Conservation (phyloP, 2,888 invertebrate species). For the Tachina lurida region DNA sequence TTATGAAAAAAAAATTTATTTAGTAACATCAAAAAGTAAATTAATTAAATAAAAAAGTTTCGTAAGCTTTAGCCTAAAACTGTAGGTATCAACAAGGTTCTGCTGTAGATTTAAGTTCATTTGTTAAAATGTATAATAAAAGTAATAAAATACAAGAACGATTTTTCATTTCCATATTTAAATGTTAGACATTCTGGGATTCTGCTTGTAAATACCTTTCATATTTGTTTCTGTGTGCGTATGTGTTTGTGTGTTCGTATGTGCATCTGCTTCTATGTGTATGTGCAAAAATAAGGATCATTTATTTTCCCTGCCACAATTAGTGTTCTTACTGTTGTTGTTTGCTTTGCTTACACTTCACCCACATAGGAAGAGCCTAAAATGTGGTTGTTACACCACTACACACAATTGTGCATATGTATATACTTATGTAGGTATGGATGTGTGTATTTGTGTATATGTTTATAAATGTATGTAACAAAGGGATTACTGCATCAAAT, state of each 20-base stretch:
- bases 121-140: background rate
- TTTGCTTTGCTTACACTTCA: background rate
- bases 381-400: constrained; percentile 48
- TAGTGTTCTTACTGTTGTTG: constrained; percentile 10
- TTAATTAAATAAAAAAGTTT: no score
- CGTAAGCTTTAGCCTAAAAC: no score
- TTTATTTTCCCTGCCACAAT: constrained; percentile 50
- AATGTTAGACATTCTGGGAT: background rate
- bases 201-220: background rate
- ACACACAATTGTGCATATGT: background rate
- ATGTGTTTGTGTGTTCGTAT: no score
- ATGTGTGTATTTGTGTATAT: background rate
- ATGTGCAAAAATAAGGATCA: constrained; percentile 46
- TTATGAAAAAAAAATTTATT: no score
- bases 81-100: no score
- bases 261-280: background rate
- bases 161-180: background rate
- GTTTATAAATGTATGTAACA: constrained; percentile 16
- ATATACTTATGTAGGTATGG: background rate
- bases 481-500: constrained; percentile 66
- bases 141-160: background rate
- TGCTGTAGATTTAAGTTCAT: background rate
- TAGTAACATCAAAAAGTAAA: no score
- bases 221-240: no score
- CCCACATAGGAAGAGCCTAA: constrained; percentile 54